These are phyloP conservation scores for Maniola hyperantus DNA, from an alignment of 2,888 invertebrate genomes.

Conservation along the genomic window DNA sequence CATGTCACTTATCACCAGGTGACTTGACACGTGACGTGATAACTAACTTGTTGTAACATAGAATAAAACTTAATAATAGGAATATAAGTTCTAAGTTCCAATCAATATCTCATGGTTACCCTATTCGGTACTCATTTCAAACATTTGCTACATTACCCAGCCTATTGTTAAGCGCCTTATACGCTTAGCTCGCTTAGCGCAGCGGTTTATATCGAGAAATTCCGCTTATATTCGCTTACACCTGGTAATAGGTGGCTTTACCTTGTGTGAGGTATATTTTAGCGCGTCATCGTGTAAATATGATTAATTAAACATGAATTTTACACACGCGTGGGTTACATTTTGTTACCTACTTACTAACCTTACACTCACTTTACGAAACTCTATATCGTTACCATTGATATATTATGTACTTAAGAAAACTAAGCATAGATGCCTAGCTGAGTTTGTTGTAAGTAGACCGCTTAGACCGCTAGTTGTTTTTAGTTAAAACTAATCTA, in stretches of 20 bases:
- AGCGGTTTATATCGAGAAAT: conserved; percentile 20
- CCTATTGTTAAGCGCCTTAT: conserved; percentile 19
- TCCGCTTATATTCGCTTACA: conserved; percentile 1
- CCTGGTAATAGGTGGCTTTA: conserved; percentile 6
- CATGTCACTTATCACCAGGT: too few species aligned
- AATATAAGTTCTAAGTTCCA: too few species aligned
- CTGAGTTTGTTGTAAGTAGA: too few species aligned
- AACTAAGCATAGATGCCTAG: too few species aligned
- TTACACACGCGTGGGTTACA: conserved; percentile 1
- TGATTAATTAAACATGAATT: conserved; percentile 8
- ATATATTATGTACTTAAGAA: too few species aligned
- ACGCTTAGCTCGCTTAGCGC: neutral
- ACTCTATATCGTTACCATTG: neutral
- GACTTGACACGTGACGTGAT: too few species aligned
- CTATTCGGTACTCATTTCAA: conserved; percentile 15
- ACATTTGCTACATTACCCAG: conserved; percentile 30
- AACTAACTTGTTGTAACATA: too few species aligned
- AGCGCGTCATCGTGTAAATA: conserved; percentile 26
- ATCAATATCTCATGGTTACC: neutral
- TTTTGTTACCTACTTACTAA: neutral
- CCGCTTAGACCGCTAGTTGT: too few species aligned
- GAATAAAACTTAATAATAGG: too few species aligned
- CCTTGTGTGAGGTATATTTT: conserved; percentile 17
- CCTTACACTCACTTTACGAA: neutral
- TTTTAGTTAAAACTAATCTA: too few species aligned